A percentile compares a stretch with the other conserved stretches of the same genome.
These are phyloP conservation scores for Gastrophryne carolinensis DNA, from an alignment of 2,797 vertebrate genomes.

Conservation along the genomic window DNA sequence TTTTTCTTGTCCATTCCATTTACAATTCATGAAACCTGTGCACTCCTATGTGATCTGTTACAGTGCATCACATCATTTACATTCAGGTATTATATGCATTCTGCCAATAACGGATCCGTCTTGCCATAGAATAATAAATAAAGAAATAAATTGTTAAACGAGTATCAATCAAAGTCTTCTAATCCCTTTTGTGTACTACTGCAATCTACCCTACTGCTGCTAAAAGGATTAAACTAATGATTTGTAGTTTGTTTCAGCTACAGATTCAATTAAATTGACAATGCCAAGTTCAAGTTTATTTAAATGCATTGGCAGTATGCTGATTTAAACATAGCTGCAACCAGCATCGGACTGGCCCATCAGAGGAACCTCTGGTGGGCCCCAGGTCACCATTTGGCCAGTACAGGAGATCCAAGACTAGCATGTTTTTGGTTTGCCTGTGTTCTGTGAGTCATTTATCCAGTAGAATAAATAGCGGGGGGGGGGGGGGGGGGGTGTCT, in stretches of 20 bases:
- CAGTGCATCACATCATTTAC: slow-evolving; percentile 1
- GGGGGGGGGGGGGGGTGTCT: too few species aligned
- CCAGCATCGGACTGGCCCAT: too few species aligned
- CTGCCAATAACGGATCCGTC: slow-evolving; percentile 10
- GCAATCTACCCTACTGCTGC: slow-evolving; percentile 8
- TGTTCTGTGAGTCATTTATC: too few species aligned
- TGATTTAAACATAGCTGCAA: not conserved
- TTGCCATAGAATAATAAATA: not conserved
- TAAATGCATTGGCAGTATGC: not conserved
- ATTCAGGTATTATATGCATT: not conserved
- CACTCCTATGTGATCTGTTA: slow-evolving; percentile 12
- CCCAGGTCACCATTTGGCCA: too few species aligned
- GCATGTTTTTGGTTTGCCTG: too few species aligned
- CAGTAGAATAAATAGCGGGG: too few species aligned
- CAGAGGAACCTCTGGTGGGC: too few species aligned
- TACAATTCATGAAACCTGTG: not conserved
- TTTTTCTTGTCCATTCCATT: not conserved
- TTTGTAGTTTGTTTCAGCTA: slow-evolving; percentile 31
- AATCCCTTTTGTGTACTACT: slow-evolving; percentile 28
- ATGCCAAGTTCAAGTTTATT: slow-evolving; percentile 8
- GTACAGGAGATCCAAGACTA: too few species aligned
- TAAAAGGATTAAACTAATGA: slow-evolving; percentile 39
- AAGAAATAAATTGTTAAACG: slow-evolving; percentile 17
- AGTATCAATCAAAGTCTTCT: slow-evolving; percentile 30
- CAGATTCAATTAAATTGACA: slow-evolving; percentile 19